phyloP scores from a whole-genome alignment of 1,140 invertebrate species.

The Agrypnia vestita region DNA sequence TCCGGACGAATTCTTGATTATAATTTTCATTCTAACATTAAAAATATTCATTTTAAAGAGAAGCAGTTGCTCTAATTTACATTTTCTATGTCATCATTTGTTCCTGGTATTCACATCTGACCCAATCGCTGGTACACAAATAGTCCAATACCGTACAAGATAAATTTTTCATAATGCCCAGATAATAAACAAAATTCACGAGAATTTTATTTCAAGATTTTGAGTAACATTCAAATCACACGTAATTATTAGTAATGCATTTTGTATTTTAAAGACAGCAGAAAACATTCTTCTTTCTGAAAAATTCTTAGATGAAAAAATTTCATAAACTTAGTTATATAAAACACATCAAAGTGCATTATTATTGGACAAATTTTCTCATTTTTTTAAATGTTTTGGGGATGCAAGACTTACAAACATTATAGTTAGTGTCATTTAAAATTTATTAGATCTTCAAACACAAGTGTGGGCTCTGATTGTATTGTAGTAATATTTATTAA shows the following conservation, averaged over 20 bases:
- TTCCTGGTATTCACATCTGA: too few species aligned
- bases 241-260: too few species aligned
- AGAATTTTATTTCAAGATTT: too few species aligned
- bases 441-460: constrained; percentile 3
- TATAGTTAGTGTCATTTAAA: not conserved
- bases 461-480: not conserved
- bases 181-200: too few species aligned
- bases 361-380: not conserved
- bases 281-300: too few species aligned
- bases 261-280: too few species aligned
- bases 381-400: not conserved
- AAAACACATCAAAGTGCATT: not conserved
- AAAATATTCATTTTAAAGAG: constrained; percentile 59
- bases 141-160: too few species aligned
- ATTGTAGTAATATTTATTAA: constrained; percentile 2
- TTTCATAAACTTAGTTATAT: too few species aligned
- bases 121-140: too few species aligned
- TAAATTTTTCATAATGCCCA: too few species aligned
- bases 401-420: not conserved
- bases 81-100: not conserved
- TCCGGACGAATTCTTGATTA: constrained; percentile 62
- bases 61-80: constrained; percentile 56
- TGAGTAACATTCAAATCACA: too few species aligned
- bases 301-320: too few species aligned
- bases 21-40: constrained; percentile 60